Conservation (phyloP, 2,113 vertebrate genomes). For the Malurus cyaneus region DNA sequence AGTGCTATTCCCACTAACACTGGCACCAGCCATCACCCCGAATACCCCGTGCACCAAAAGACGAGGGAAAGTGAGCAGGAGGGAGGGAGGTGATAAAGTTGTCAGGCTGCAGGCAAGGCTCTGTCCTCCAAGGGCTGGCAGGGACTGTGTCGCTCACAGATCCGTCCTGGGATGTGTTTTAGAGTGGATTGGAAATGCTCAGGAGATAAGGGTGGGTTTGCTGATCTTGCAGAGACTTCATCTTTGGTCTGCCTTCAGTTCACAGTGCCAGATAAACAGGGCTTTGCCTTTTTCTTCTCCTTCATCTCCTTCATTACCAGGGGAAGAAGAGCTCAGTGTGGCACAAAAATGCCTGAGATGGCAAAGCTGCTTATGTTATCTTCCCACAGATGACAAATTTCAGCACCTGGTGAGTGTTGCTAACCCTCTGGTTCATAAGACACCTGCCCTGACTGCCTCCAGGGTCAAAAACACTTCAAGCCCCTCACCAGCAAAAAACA, state of each 20-base stretch:
- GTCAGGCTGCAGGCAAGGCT: slow-evolving; percentile 20
- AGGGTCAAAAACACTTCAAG: neutral
- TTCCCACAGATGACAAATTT: neutral
- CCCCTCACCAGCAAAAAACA: neutral
- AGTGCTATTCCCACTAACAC: slow-evolving; percentile 29
- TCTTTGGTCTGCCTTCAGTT: neutral
- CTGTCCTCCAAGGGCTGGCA: neutral
- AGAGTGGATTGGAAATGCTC: neutral
- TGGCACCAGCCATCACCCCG: neutral
- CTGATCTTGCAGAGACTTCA: neutral
- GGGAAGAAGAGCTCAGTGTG: neutral
- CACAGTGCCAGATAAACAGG: neutral
- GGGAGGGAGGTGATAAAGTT: slow-evolving; percentile 44
- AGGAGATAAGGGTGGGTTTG: neutral
- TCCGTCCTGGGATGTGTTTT: neutral
- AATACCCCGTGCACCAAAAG: slow-evolving; percentile 35
- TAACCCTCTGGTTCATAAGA: neutral
- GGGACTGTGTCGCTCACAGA: neutral
- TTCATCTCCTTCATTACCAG: neutral
- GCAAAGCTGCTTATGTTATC: neutral
- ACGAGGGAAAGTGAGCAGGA: neutral
- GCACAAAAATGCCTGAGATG: neutral
- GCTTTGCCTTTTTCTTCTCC: neutral
- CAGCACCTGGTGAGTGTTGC: neutral
- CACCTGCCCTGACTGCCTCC: neutral